These are phyloP conservation scores for Agonopterix heracliana DNA, from an alignment of 2,888 invertebrate species.

Conservation along the genomic window DNA sequence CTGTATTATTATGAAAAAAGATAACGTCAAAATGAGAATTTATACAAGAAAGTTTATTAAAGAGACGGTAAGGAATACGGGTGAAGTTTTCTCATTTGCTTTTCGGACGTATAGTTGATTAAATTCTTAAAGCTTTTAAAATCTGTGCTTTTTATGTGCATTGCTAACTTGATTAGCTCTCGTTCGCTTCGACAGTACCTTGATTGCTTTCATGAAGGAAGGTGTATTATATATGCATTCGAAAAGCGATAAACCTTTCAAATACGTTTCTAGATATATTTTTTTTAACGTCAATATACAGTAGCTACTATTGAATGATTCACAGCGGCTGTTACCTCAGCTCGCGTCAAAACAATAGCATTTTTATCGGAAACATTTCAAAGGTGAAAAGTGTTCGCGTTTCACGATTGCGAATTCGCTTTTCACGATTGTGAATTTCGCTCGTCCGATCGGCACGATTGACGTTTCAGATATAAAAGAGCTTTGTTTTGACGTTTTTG, in stretches of 20 bases:
- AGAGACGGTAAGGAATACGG: not conserved
- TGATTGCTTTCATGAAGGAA: too few relatives aligned
- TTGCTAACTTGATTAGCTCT: too few relatives aligned
- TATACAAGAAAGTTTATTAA: not conserved
- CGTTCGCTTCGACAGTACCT: too few relatives aligned
- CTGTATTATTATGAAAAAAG: not conserved
- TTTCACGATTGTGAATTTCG: conserved; percentile 2
- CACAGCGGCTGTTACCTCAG: conserved; percentile 11
- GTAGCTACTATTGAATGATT: conserved; percentile 21
- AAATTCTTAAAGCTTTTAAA: not conserved
- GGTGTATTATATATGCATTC: too few relatives aligned
- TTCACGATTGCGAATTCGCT: conserved; percentile 9
- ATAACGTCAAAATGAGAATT: too few relatives aligned
- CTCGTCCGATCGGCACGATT: not conserved
- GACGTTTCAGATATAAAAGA: conserved; percentile 1
- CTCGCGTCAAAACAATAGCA: conserved; percentile 34
- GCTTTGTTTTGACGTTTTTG: conserved; percentile 1
- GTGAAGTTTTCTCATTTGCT: not conserved
- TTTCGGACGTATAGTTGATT: too few relatives aligned
- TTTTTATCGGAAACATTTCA: conserved; percentile 30
- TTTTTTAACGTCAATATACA: not conserved
- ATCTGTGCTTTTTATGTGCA: not conserved
- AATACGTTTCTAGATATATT: not conserved
- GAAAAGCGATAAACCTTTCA: too few relatives aligned
- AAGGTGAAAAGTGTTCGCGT: conserved; percentile 33